Conservation (phyloP, 2,888 invertebrate genomes). For the Megastigmus dorsalis region DNA sequence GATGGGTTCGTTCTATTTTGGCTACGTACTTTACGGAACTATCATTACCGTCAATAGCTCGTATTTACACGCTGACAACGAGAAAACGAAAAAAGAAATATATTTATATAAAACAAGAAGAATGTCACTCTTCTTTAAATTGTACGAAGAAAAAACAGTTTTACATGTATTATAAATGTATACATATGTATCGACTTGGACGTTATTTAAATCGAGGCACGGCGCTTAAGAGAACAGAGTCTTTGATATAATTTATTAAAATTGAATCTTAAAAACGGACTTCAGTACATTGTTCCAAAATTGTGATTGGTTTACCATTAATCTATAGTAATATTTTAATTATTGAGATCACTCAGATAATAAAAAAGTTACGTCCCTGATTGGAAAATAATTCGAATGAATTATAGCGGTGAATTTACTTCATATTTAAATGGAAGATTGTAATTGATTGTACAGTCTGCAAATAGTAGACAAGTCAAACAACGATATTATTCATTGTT, state of each 20-base stretch:
- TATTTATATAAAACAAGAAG: constrained; percentile 25
- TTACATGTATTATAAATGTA: constrained; percentile 27
- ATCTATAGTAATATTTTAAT: neutral
- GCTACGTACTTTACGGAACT: constrained; percentile 50
- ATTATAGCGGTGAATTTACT: too few relatives aligned
- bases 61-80: constrained; percentile 50
- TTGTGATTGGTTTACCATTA: neutral
- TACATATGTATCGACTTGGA: constrained; percentile 35
- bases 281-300: constrained; percentile 14
- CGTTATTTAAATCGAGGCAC: constrained; percentile 52
- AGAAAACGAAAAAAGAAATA: constrained; percentile 19
- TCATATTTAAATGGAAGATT: too few relatives aligned
- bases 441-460: too few relatives aligned
- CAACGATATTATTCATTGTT: too few relatives aligned
- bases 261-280: constrained; percentile 23
- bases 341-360: neutral
- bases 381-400: constrained; percentile 3
- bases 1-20: constrained; percentile 47
- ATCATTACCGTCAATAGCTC: constrained; percentile 50
- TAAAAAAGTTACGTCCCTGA: neutral
- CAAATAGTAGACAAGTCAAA: too few relatives aligned
- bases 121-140: constrained; percentile 7
- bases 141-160: constrained; percentile 22
- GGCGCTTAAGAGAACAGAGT: constrained; percentile 46
- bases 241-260: constrained; percentile 24